A percentile compares a stretch with the other conserved stretches of the same genome.
These are phyloP conservation scores for Hippocampus guttulatus DNA, from an alignment of 2,113 vertebrate species.

Conservation along the genomic window DNA sequence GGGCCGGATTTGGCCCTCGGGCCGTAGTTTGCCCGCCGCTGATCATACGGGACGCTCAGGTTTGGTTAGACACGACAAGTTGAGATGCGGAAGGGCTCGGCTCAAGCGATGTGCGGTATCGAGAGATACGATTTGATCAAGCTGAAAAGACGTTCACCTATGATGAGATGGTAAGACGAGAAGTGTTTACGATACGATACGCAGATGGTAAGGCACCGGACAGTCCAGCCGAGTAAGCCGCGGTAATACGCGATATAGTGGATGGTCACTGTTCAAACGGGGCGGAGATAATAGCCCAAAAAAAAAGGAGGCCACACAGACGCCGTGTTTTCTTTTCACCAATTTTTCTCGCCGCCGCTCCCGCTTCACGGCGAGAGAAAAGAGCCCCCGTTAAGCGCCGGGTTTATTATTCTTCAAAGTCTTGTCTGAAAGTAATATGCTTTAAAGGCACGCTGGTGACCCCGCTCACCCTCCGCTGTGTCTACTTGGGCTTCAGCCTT, in stretches of 20 bases:
- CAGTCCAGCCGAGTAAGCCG: too few species aligned
- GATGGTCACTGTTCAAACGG: background rate
- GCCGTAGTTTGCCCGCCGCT: too few species aligned
- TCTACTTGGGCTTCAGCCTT: slow-evolving; percentile 31
- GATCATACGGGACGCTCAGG: too few species aligned
- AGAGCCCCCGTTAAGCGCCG: slow-evolving; percentile 65
- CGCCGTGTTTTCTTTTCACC: slow-evolving; percentile 74
- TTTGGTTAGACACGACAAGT: too few species aligned
- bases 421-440: slow-evolving; percentile 71
- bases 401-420: slow-evolving; percentile 78
- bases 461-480: slow-evolving; percentile 16
- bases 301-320: slow-evolving; percentile 67
- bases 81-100: too few species aligned
- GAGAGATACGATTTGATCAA: too few species aligned
- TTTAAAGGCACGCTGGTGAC: slow-evolving; percentile 59
- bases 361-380: slow-evolving; percentile 57
- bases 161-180: too few species aligned
- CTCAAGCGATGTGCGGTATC: too few species aligned
- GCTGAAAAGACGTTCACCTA: too few species aligned
- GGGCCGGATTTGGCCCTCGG: too few species aligned
- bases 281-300: background rate
- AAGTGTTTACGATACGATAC: too few species aligned
- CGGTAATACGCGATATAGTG: background rate
- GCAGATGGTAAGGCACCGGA: too few species aligned
- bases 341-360: slow-evolving; percentile 58